These are phyloP conservation scores for Gonatopus flavifemur DNA, from an alignment of 1,140 invertebrate species.

Conservation along the genomic window DNA sequence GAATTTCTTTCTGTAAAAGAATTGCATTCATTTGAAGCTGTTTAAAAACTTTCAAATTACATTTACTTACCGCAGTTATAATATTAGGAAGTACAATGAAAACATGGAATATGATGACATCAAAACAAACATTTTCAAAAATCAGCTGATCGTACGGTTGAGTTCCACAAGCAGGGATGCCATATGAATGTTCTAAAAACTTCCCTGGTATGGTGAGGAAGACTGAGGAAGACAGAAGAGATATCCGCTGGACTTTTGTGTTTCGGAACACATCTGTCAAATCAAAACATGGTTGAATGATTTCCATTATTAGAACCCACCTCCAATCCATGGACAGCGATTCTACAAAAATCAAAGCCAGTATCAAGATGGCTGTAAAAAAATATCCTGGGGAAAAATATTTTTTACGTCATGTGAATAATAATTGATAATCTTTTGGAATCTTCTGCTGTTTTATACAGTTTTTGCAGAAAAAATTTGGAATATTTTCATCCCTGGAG, in stretches of 20 bases:
- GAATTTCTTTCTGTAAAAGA: neutral
- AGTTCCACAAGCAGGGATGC: no score
- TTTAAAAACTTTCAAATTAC: neutral
- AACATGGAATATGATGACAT: conserved; percentile 1
- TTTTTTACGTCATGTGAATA: conserved; percentile 7
- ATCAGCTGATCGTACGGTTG: no score
- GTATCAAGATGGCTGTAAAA: conserved; percentile 1
- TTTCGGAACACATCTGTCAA: conserved; percentile 1
- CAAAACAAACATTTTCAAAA: conserved; percentile 7
- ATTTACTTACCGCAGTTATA: conserved; percentile 1
- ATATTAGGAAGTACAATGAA: conserved; percentile 17
- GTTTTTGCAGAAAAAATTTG: no score
- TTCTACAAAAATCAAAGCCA: conserved; percentile 2
- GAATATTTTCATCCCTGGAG: no score
- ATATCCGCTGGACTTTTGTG: no score
- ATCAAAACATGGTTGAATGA: conserved; percentile 10
- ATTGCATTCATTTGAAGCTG: neutral
- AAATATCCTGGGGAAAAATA: neutral
- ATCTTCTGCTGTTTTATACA: no score
- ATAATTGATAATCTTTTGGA: no score
- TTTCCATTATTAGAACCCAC: conserved; percentile 6
- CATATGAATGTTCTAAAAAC: no score
- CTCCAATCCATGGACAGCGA: conserved; percentile 13
- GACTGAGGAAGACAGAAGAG: no score
- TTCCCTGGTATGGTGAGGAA: no score